These are phyloP conservation scores for Carpatolechia fugitivella DNA, from an alignment of 2,888 invertebrate genomes.

Conservation along the genomic window DNA sequence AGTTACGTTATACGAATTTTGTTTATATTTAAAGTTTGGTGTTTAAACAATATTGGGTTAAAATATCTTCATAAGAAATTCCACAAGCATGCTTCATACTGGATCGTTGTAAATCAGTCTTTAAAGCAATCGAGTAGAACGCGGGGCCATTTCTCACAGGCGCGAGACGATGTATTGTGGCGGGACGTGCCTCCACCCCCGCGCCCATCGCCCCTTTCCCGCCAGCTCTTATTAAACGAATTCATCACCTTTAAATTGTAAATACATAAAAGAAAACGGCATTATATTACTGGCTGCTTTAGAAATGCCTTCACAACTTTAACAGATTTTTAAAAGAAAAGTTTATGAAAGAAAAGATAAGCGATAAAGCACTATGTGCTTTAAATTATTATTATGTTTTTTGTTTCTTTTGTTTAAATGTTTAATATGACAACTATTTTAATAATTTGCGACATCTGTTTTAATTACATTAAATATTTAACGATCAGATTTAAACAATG, in stretches of 20 bases:
- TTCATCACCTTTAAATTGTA: slow-evolving; percentile 39
- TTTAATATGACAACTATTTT: too few species aligned
- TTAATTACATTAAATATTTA: too few species aligned
- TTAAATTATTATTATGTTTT: too few species aligned
- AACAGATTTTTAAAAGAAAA: background rate
- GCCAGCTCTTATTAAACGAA: slow-evolving; percentile 51
- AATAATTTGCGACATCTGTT: too few species aligned
- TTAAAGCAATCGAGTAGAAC: slow-evolving; percentile 25
- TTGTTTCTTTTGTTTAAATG: too few species aligned
- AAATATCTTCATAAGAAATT: too few species aligned
- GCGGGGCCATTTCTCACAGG: slow-evolving; percentile 35
- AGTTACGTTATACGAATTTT: too few species aligned
- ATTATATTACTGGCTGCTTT: background rate
- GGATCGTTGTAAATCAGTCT: background rate
- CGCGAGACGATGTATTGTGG: slow-evolving; percentile 30
- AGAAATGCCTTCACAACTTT: background rate
- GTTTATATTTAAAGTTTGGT: too few species aligned
- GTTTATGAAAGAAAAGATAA: background rate
- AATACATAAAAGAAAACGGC: background rate
- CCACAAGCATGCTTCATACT: background rate
- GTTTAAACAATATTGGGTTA: too few species aligned
- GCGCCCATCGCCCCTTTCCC: slow-evolving; percentile 22
- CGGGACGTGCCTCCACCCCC: slow-evolving; percentile 33
- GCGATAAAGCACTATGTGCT: background rate
- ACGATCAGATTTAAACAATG: too few species aligned